Base-by-base conservation (phyloP, 2,797 vertebrate genomes). In the Labeo calbasu region DNA sequence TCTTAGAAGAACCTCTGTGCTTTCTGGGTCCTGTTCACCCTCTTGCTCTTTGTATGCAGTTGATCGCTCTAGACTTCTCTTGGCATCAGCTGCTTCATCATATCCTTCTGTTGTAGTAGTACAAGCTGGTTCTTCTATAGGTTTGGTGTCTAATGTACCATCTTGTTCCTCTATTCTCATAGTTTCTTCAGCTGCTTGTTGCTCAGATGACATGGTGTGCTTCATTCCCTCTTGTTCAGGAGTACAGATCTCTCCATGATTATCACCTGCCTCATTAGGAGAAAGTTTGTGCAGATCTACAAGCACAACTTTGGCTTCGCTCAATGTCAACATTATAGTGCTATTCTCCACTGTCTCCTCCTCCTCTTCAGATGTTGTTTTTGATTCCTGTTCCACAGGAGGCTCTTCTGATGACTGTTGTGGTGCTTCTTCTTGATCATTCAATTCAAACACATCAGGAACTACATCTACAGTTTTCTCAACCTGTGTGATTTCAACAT, bases 261-360 rank as follows among this genome's bases (percentile, higher is more conserved):
- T 25, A 51, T 51, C 55, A 48, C 21, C 61, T 72, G 21, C 15
- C 50, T 71, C 55, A 13, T 79, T 48, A 61, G 68, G n/a, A 25
- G 57, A 48, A 40, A 25, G 9, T 43, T 43, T 71, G 61, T 84
- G 53, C 28, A 79, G 32, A 63, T 79, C 66, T 40, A 84, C 19
- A 50, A 79, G 69, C 19, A 59, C 76, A 79, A 72, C 53, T 53
- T 46, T 69, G 28, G 46, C 76, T 80, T 43, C 68, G 61, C 13
- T 65, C 25, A 65, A 25, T 71, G 25, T 63, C 40, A 23, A 40
- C 40, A 36, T 36, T 12, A 19, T 21, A 23, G 40, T 73, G 66
- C 13, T 71, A 65, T 76, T 51, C 10, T 43, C 51, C n/a, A 63
- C 48, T 11, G 13, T 66, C 36, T 83, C 15, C 40, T 48, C 14